Evolutionary conservation across 37 sponge, comb jelly and placozoan genomes (phyloP).

Genomic region (Hormiphora californensis): DNA sequence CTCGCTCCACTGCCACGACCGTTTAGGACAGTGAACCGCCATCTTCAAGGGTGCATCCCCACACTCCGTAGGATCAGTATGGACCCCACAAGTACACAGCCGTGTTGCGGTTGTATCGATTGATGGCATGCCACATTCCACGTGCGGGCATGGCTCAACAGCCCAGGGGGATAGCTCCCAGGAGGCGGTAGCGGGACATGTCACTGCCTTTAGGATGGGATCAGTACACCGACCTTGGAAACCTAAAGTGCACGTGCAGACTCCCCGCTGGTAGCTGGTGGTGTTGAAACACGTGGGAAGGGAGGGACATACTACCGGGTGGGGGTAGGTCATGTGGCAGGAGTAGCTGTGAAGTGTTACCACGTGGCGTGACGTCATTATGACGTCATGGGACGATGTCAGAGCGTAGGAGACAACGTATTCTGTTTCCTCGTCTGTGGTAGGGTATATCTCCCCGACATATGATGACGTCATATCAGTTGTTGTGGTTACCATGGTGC

Average conservation of each 20-base stretch:
- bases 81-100: background rate
- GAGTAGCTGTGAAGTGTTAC: background rate
- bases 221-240: background rate
- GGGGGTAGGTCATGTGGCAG: background rate
- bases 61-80: background rate
- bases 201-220: background rate
- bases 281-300: background rate
- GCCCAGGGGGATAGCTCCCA: background rate
- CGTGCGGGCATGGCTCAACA: background rate
- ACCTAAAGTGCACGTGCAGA: slow-evolving; percentile 5
- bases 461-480: too few species aligned
- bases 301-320: background rate
- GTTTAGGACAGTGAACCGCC: background rate
- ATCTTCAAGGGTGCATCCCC: background rate
- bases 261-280: background rate
- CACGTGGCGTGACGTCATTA: too few species aligned
- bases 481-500: too few species aligned
- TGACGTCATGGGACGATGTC: too few species aligned
- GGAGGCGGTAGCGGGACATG: background rate
- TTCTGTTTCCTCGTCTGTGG: too few species aligned
- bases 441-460: too few species aligned
- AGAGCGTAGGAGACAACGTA: too few species aligned
- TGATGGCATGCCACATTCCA: background rate
- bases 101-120: background rate
- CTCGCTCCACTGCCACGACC: background rate